Percentiles rank a stretch among this genome's conserved stretches.
Evolutionary conservation across 1,140 invertebrate species (phyloP).

Genomic region (Drosophila kikkawai): DNA sequence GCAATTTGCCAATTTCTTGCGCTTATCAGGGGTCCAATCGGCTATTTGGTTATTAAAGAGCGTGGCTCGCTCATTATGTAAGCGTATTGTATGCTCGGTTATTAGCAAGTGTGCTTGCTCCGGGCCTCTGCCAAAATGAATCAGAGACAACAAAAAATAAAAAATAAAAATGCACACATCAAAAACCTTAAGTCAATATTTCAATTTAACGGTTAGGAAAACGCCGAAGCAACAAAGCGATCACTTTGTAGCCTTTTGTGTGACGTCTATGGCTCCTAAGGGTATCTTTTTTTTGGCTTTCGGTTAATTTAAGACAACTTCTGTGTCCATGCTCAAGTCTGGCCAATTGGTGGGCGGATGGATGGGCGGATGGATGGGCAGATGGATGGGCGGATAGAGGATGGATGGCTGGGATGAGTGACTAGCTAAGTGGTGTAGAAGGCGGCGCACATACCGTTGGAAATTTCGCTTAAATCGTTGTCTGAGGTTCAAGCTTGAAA

Average conservation of each 20-base stretch:
- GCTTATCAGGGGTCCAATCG: conserved; percentile 77
- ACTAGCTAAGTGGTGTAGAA: conserved; percentile 45
- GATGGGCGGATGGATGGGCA: conserved; percentile 33
- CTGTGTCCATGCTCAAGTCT: conserved; percentile 52
- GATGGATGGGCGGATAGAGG: conserved; percentile 11
- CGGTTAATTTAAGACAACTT: conserved; percentile 77
- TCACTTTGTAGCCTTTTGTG: conserved; percentile 60
- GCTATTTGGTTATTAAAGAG: conserved; percentile 66
- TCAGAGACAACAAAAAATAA: conserved; percentile 28
- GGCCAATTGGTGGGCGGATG: conserved; percentile 57
- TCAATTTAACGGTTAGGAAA: conserved; percentile 77
- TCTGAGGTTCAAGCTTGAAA: conserved; percentile 56
- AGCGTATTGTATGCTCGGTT: conserved; percentile 60
- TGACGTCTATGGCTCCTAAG: conserved; percentile 75
- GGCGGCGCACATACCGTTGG: conserved; percentile 28
- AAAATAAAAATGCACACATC: conserved; percentile 29
- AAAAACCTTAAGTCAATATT: conserved; percentile 75
- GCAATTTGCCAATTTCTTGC: conserved; percentile 60
- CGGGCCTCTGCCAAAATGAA: conserved; percentile 38
- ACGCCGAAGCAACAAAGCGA: conserved; percentile 55
- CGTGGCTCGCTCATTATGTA: conserved; percentile 68
- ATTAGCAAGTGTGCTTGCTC: conserved; percentile 64
- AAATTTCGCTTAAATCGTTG: conserved; percentile 38
- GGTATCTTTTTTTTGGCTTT: conserved; percentile 37
- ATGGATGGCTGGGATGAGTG: conserved; percentile 28